Evolutionary conservation across 2,888 invertebrate genomes (phyloP), one percentile per base, ranked within the genome.

Genomic region (Flexamia atlantica): DNA sequence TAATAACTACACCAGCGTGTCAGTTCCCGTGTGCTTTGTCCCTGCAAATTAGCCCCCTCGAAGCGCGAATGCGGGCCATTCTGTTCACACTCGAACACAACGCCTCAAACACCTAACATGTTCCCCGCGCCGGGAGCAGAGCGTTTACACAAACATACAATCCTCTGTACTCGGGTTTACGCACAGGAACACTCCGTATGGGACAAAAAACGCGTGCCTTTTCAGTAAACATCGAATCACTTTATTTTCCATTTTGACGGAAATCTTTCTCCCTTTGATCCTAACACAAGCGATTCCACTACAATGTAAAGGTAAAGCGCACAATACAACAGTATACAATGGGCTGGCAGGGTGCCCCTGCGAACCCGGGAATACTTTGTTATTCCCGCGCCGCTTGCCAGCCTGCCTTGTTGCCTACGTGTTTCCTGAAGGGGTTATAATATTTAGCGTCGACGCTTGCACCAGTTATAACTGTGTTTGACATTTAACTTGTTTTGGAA

Each of bases 251-350:
- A 76, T 46, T 76, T 50, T 76, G 28, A 76, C n/a, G 50, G 42
- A 76, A 76, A 76, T 28, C 76, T 50, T 42, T 76, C 76, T 76
- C 76, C 12, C 79, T 79, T 79, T 79, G 79, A 79, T 79, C 79
- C 57, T 53, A 20, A 57, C 14, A 76, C 79, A 79, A 79, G 57
- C 57, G 50, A 36, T 28, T 28, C n/a, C 76, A 76, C 36, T 46
- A 76, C 76, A 76, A 46, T 76, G 40, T 46, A 76, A 36, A 76
- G 40, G 40, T 40, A 36, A 4, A 30, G 72, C 20, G 72, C 23
- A 79, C 79, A 79, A 79, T 79, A 79, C 79, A 79, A 79, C 57
- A 36, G 79, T 79, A 57, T 79, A 79, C 53, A 79, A 57, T 53
- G 17, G 79, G 25, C 12, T 36, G 76, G 57, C 79, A 57, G 50